Base-by-base conservation (phyloP, 2,113 vertebrate genomes). In the Burhinus bistriatus region DNA sequence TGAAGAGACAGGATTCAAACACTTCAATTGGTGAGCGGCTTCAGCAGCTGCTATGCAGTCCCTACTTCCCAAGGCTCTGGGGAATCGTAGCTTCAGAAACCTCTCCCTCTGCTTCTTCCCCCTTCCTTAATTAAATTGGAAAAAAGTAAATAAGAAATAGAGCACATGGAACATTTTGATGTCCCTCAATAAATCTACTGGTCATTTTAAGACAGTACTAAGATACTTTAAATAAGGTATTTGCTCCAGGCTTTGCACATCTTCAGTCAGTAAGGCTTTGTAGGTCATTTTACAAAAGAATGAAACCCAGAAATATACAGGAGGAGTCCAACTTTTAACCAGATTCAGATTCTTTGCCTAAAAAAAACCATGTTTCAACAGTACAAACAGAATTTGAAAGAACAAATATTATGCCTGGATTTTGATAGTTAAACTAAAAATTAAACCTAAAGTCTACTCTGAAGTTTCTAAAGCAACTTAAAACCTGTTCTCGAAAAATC, bases 91-190 rank as follows among this genome's bases (percentile, higher is more conserved):
- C 78, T 96, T 79, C 87, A 92, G 92, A 95, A 96, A 89, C 51
- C 83, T 84, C 85, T 91, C 44, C n/a, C 21, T 10, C 54, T 77
- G 68, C 69, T 87, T 65, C 68, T 65, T 77, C 9, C 69, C 83
- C 14, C 89, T 97, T 93, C 92, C 51, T 97, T 86, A 96, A 97
- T 94, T 97, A 96, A 97, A 97, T 38, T 89, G 87, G 87, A 96
- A 78, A 79, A 72, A 75, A 79, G 84, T 97, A 97, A 97, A 95
- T 91, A 96, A 95, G 92, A 98, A 97, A 98, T 95, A 97, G 69
- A 96, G 88, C 79, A 87, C 51, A 61, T 11, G 5, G 95, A 95
- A 96, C 55, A 13, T 85, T 92, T 90, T 92, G 87, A 95, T 95
- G 73, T 81, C 83, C 79, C 42, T 81, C 89, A 73, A 49, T 97